phyloP scores from a whole-genome alignment of 2,113 vertebrate genomes.

The Amazona vittata region DNA sequence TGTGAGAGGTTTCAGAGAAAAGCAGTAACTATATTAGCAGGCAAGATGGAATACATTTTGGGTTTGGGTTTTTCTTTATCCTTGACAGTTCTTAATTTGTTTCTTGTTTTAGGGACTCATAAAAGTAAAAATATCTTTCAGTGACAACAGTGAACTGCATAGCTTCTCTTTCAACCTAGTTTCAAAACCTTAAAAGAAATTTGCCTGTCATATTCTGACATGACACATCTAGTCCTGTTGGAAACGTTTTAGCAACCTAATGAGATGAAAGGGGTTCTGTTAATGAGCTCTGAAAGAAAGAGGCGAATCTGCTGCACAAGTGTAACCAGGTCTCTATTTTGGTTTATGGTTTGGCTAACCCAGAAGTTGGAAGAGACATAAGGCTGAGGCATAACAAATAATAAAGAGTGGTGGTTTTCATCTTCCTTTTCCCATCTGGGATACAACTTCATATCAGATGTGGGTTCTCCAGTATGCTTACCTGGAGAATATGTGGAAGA shows the following conservation, averaged over 20 bases:
- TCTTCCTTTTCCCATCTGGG: neutral
- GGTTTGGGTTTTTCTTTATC: constrained; percentile 30
- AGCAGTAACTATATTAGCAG: constrained; percentile 24
- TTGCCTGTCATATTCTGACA: constrained; percentile 65
- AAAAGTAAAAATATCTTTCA: constrained; percentile 69
- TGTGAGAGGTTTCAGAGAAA: constrained; percentile 25
- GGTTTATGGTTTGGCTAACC: constrained; percentile 23
- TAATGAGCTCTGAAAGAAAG: constrained; percentile 28
- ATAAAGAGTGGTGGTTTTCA: neutral
- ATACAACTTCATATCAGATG: neutral
- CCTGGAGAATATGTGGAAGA: neutral
- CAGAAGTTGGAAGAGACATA: constrained; percentile 8
- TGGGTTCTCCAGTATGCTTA: neutral
- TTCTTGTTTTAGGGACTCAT: constrained; percentile 67
- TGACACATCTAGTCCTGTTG: constrained; percentile 40
- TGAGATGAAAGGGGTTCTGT: constrained; percentile 39
- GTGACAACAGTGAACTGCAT: constrained; percentile 37
- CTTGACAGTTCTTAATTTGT: constrained; percentile 65
- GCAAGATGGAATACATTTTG: constrained; percentile 43
- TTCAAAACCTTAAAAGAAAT: constrained; percentile 52
- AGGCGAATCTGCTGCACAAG: constrained; percentile 23
- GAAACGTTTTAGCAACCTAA: constrained; percentile 30
- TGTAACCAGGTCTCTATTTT: constrained; percentile 37
- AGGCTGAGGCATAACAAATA: neutral
- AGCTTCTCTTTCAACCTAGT: constrained; percentile 51